phyloP scores from a whole-genome alignment of 2,797 vertebrate species.

The Typhlichthys subterraneus region DNA sequence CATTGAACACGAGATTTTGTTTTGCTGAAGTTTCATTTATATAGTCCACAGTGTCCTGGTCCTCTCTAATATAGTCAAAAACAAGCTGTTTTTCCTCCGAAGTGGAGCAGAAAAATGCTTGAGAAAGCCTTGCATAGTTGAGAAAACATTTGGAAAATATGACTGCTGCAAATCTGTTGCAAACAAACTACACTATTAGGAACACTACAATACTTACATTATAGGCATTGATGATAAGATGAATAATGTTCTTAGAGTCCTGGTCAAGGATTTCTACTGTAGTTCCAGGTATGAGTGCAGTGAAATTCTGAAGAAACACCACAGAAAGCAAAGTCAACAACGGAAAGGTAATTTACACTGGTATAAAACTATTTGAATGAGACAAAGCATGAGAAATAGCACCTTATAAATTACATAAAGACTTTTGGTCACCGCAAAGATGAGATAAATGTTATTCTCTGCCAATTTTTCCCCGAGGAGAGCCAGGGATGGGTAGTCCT shows the following conservation, averaged over 20 bases:
- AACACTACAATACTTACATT: conserved; percentile 81
- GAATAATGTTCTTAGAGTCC: conserved; percentile 98
- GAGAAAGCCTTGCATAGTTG: conserved; percentile 20
- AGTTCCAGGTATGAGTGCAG: conserved; percentile 92
- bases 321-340: background rate
- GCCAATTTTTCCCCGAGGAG: conserved; percentile 95
- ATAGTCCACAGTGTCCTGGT: background rate
- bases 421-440: conserved; percentile 92
- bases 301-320: conserved; percentile 83
- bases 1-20: conserved; percentile 18
- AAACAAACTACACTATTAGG: too few relatives aligned
- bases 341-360: background rate
- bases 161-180: background rate
- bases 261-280: conserved; percentile 94
- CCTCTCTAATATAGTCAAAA: conserved; percentile 12
- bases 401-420: conserved; percentile 97
- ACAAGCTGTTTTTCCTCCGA: conserved; percentile 4
- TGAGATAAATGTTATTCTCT: conserved; percentile 96
- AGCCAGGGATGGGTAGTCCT: conserved; percentile 97
- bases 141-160: conserved; percentile 31
- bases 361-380: too few relatives aligned
- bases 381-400: conserved; percentile 10
- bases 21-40: conserved; percentile 16
- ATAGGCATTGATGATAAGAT: conserved; percentile 92
- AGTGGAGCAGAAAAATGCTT: conserved; percentile 4